Conservation (phyloP, 2,113 vertebrate species). For the Pedetes capensis region DNA sequence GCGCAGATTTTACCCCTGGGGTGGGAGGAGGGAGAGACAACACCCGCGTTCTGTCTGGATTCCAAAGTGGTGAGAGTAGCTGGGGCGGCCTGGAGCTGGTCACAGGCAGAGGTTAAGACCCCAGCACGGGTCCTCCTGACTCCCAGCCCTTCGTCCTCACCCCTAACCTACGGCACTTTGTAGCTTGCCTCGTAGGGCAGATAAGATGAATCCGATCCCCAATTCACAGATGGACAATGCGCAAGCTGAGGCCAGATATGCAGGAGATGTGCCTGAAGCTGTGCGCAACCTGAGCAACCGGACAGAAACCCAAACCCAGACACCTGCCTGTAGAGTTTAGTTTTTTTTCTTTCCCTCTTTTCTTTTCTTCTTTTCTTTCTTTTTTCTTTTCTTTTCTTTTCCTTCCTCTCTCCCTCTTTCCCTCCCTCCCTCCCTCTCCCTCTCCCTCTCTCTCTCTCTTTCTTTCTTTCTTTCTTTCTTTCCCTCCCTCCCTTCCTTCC, state of each 20-base stretch:
- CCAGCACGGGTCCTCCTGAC: not conserved
- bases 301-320: not conserved
- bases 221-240: conserved; percentile 22
- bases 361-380: not conserved
- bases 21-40: not conserved
- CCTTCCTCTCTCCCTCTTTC: no score
- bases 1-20: not conserved
- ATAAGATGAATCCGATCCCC: not conserved
- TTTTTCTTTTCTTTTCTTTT: not conserved
- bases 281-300: not conserved
- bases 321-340: not conserved
- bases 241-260: not conserved
- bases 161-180: not conserved
- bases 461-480: no score
- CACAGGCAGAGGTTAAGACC: not conserved
- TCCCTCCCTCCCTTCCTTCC: no score
- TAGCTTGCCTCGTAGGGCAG: not conserved
- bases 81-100: not conserved
- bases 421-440: no score
- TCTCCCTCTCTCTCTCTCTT: no score
- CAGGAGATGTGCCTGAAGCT: not conserved
- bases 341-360: no score
- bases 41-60: not conserved
- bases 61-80: not conserved
- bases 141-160: not conserved